These are phyloP conservation scores for Caenorhabditis uteleia DNA, from an alignment of 2,888 invertebrate species.

Conservation along the genomic window DNA sequence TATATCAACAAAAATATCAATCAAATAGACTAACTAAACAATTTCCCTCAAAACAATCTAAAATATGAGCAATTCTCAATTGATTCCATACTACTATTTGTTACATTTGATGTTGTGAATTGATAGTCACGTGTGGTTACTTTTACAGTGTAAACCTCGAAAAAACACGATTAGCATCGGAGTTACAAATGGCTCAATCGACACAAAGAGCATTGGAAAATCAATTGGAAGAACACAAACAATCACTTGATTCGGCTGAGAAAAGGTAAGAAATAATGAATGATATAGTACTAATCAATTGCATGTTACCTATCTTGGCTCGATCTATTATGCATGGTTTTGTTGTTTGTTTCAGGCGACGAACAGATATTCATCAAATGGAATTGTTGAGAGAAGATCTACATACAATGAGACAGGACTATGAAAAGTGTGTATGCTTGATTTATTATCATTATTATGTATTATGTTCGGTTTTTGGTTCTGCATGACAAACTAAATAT, in stretches of 20 bases:
- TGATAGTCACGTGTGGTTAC: constrained; percentile 1
- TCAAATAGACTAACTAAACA: not conserved
- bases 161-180: constrained; percentile 28
- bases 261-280: constrained; percentile 21
- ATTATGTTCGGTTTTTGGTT: not conserved
- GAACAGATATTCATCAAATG: constrained; percentile 24
- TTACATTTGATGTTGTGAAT: not conserved
- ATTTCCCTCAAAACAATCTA: not conserved
- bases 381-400: constrained; percentile 23
- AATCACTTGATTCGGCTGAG: constrained; percentile 14
- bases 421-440: constrained; percentile 22
- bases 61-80: too few species aligned
- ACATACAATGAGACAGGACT: constrained; percentile 10
- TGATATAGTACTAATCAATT: not conserved
- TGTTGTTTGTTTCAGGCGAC: constrained; percentile 30
- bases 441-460: not conserved
- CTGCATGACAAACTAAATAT: too few species aligned
- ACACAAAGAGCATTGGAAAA: constrained; percentile 5
- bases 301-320: constrained; percentile 15
- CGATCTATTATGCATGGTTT: constrained; percentile 18
- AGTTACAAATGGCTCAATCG: constrained; percentile 19
- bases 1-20: not conserved
- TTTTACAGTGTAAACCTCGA: constrained; percentile 23
- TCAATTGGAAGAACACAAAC: constrained; percentile 16
- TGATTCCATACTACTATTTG: too few species aligned